A percentile compares a stretch with the other conserved stretches of the same genome.
These are phyloP conservation scores for Rousettus leschenaultii DNA, from an alignment of 2,113 vertebrate genomes.

Conservation along the genomic window DNA sequence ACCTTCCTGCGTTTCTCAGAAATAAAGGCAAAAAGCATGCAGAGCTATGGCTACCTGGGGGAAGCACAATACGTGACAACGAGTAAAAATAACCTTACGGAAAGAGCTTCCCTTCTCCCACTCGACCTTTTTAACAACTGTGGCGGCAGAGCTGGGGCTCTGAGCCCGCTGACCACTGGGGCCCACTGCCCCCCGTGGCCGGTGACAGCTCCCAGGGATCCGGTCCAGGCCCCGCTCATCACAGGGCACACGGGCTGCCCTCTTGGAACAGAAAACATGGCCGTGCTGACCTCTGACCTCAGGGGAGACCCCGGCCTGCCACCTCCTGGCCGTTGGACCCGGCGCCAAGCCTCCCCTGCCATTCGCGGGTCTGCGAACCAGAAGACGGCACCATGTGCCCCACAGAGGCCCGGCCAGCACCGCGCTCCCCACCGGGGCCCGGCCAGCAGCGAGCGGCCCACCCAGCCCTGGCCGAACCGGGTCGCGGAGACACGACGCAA, in stretches of 20 bases:
- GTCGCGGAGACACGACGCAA: background rate
- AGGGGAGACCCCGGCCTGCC: background rate
- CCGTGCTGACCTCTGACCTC: background rate
- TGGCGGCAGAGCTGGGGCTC: background rate
- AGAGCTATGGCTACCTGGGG: background rate
- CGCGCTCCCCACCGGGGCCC: background rate
- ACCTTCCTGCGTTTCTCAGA: background rate
- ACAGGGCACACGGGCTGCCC: background rate
- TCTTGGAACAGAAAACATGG: background rate
- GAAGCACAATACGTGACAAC: background rate
- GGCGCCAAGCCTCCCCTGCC: background rate
- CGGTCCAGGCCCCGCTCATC: no score
- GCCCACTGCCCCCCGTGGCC: no score
- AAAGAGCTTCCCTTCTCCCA: background rate
- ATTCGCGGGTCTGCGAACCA: background rate
- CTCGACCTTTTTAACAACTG: background rate
- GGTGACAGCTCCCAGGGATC: no score
- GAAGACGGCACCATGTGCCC: no score
- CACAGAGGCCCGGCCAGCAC: background rate
- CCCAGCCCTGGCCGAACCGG: background rate
- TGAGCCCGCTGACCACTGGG: no score
- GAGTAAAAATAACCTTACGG: constrained; percentile 11
- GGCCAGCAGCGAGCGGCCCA: background rate
- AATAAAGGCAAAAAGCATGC: background rate
- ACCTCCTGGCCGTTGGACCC: background rate